phyloP scores from a whole-genome alignment of 2,888 invertebrate species.

The Drosophila aldrichi region DNA sequence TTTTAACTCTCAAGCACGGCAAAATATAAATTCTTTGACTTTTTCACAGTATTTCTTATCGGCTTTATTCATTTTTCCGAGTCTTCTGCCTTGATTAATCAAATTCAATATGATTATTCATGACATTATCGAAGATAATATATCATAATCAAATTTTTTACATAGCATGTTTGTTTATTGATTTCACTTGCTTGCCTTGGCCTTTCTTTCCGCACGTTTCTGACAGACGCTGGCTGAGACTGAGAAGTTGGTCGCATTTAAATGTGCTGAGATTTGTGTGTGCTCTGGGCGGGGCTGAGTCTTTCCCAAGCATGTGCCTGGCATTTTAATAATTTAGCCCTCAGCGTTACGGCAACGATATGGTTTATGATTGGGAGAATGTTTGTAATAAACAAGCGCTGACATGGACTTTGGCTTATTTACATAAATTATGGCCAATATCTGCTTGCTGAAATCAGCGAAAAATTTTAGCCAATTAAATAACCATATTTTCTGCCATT shows the following conservation, averaged over 20 bases:
- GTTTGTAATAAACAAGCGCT: constrained; percentile 34
- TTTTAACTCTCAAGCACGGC: not conserved
- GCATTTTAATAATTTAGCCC: constrained; percentile 50
- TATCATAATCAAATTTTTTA: constrained; percentile 32
- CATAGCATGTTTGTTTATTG: constrained; percentile 41
- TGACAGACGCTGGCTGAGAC: not conserved
- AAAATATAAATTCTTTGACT: not conserved
- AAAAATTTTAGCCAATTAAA: constrained; percentile 43
- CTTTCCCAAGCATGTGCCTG: constrained; percentile 28
- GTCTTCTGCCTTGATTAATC: not conserved
- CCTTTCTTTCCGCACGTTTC: not conserved
- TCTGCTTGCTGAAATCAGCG: constrained; percentile 32
- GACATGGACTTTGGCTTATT: constrained; percentile 42
- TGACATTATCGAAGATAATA: constrained; percentile 37
- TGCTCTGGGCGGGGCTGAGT: not conserved
- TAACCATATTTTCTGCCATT: constrained; percentile 22
- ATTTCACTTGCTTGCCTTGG: constrained; percentile 16
- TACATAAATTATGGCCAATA: constrained; percentile 45
- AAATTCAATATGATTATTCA: constrained; percentile 37
- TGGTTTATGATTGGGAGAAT: constrained; percentile 6
- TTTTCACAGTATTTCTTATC: not conserved
- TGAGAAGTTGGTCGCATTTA: constrained; percentile 21
- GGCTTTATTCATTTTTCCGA: not conserved
- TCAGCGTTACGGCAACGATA: constrained; percentile 14
- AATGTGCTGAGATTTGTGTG: constrained; percentile 38